Evolutionary conservation across 1,140 invertebrate species (phyloP).

Genomic region (Aphelenchoides besseyi): DNA sequence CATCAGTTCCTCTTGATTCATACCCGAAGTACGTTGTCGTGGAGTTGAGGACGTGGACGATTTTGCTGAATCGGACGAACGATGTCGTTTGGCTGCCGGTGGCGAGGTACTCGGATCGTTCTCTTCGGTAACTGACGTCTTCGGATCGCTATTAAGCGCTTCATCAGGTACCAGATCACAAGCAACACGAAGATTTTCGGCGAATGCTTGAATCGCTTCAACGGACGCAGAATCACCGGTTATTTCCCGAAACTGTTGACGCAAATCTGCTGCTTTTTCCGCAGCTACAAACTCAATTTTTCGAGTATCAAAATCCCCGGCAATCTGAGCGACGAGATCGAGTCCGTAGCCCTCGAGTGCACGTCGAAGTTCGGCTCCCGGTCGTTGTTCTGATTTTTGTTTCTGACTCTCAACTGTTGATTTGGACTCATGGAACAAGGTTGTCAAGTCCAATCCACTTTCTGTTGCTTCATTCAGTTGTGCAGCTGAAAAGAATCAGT

Average conservation of each 20-base stretch:
- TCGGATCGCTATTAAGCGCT: slow-evolving; percentile 57
- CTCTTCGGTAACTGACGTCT: slow-evolving; percentile 23
- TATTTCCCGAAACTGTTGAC: slow-evolving; percentile 63
- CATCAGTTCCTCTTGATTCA: slow-evolving; percentile 9
- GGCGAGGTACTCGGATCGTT: slow-evolving; percentile 22
- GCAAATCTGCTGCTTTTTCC: slow-evolving; percentile 28
- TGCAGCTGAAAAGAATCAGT: not conserved
- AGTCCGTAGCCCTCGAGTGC: slow-evolving; percentile 87
- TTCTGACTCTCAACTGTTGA: not conserved
- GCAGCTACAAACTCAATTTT: slow-evolving; percentile 66
- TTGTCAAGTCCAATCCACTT: not conserved
- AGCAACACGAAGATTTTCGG: slow-evolving; percentile 58
- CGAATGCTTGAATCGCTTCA: slow-evolving; percentile 83
- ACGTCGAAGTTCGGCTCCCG: slow-evolving; percentile 69
- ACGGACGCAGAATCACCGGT: slow-evolving; percentile 75
- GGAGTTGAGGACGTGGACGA: slow-evolving; percentile 29
- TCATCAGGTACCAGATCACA: slow-evolving; percentile 70
- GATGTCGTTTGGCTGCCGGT: slow-evolving; percentile 29
- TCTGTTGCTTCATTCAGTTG: not conserved
- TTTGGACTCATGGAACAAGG: not conserved
- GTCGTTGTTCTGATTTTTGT: not conserved
- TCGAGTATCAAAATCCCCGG: slow-evolving; percentile 75
- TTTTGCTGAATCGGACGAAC: slow-evolving; percentile 26
- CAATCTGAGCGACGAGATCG: slow-evolving; percentile 92
- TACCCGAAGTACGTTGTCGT: not conserved